A percentile compares a stretch with the other conserved stretches of the same genome.
phyloP scores from a whole-genome alignment of 1,140 invertebrate species.

The Agrypnia vestita region DNA sequence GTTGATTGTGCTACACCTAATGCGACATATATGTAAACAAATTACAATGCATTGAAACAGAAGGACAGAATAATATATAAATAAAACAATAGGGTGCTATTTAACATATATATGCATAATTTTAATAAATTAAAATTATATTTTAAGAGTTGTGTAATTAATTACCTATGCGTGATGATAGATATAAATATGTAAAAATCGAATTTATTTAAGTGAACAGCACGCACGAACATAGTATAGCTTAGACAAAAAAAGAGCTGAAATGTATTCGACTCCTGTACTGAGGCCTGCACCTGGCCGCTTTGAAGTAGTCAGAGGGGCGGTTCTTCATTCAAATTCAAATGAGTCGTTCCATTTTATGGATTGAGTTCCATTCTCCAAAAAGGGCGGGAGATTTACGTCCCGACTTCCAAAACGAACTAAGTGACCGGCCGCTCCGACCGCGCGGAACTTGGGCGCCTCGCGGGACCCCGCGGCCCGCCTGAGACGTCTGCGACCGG shows the following conservation, averaged over 20 bases:
- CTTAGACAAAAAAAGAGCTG: constrained; percentile 19
- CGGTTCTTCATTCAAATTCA: constrained; percentile 59
- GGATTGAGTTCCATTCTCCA: constrained; percentile 51
- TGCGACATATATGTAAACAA: no score
- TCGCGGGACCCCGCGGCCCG: not conserved
- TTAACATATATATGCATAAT: no score
- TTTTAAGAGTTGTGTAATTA: no score
- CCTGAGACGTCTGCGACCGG: not conserved
- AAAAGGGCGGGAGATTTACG: constrained; percentile 25
- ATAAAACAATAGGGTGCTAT: no score
- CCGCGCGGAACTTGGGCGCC: no score
- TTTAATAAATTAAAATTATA: no score
- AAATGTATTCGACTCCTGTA: constrained; percentile 45
- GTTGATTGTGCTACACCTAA: no score
- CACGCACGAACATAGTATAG: not conserved
- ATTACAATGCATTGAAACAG: no score
- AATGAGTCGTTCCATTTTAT: constrained; percentile 60
- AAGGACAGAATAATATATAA: no score
- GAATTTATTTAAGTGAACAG: not conserved
- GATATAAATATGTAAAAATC: no score
- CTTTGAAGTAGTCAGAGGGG: constrained; percentile 51
- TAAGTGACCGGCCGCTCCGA: not conserved
- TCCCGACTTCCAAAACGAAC: constrained; percentile 12
- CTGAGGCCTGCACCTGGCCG: constrained; percentile 52
- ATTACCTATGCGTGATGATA: no score